Percentiles rank a stretch among this genome's conserved stretches.
Conservation (phyloP, 2,113 vertebrate genomes). For the Aplodontia rufa region DNA sequence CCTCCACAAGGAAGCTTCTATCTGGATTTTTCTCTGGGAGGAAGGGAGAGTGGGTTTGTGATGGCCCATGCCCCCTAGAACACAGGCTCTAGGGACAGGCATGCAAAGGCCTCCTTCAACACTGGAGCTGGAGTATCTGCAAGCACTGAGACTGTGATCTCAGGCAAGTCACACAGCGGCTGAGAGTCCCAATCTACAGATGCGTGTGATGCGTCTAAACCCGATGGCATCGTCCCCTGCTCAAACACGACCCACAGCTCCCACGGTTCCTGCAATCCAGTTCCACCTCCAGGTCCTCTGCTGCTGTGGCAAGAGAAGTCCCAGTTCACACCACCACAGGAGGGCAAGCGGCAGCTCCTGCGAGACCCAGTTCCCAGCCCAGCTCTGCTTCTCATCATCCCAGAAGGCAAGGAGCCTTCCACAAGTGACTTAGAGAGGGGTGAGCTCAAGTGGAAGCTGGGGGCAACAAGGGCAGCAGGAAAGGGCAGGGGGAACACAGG, state of each 20-base stretch:
- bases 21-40: constrained; percentile 60
- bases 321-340: rapidly evolving
- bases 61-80: neutral
- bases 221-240: neutral
- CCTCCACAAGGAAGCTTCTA: constrained; percentile 75
- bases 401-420: neutral
- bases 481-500: rapidly evolving
- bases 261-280: neutral
- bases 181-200: neutral
- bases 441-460: neutral
- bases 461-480: neutral
- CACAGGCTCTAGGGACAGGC: neutral
- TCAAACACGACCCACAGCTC: rapidly evolving
- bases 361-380: no score
- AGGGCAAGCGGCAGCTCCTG: rapidly evolving
- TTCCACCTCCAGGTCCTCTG: neutral
- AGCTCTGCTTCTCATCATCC: neutral
- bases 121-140: no score
- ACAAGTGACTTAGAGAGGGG: neutral
- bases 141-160: no score
- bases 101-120: no score
- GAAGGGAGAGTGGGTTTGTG: neutral
- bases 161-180: neutral
- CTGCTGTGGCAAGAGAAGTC: neutral
- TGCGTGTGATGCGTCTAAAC: neutral